phyloP scores from a whole-genome alignment of 1,140 invertebrate genomes.

The Sogatella furcifera region DNA sequence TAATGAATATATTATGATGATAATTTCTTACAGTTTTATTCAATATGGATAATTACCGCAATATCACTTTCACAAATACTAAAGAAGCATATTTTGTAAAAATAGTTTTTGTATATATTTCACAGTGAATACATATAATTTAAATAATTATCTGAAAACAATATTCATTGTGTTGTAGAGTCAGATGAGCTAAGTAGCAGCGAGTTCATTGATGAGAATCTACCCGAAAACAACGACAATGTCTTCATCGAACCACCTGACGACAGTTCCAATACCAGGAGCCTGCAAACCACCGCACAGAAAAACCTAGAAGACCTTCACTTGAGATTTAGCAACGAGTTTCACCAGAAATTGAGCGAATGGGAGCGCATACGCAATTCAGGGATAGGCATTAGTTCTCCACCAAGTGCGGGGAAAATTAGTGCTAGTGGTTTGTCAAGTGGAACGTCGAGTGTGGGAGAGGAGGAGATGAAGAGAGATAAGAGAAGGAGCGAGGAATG shows the following conservation, averaged over 20 bases:
- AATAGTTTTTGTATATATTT: no score
- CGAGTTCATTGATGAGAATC: conserved; percentile 18
- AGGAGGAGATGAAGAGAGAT: conserved; percentile 30
- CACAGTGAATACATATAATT: no score
- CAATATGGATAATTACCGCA: no score
- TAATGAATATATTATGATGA: no score
- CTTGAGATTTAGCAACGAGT: conserved; percentile 56
- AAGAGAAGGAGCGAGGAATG: conserved; percentile 32
- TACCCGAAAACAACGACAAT: conserved; percentile 3
- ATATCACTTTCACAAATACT: no score
- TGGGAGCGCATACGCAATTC: conserved; percentile 48
- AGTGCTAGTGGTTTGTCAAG: conserved; percentile 12
- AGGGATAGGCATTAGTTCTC: conserved; percentile 17
- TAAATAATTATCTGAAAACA: no score
- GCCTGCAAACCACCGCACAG: conserved; percentile 22
- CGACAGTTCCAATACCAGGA: neutral
- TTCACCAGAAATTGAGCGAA: conserved; percentile 56
- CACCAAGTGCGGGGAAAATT: neutral
- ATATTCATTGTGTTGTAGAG: conserved; percentile 11
- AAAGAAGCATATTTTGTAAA: no score
- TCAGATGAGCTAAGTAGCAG: conserved; percentile 21
- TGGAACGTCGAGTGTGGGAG: conserved; percentile 16
- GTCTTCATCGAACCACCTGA: conserved; percentile 1
- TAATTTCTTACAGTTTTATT: no score
- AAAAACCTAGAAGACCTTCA: conserved; percentile 50